Conservation (phyloP, 2,113 vertebrate genomes). For the Vulpes vulpes region DNA sequence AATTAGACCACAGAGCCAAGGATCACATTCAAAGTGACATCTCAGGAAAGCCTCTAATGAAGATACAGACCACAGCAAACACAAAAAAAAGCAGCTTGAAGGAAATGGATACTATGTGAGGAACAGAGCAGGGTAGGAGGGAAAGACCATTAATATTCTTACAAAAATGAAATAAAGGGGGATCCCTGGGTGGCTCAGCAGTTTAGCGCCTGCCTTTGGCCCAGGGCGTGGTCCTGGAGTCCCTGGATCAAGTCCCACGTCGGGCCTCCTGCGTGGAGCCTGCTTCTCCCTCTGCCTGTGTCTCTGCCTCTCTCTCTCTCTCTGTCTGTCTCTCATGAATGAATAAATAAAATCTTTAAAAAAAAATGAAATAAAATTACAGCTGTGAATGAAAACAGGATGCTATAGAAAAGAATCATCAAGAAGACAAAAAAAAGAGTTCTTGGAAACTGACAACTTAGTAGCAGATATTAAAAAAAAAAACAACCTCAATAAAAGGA, state of each 20-base stretch:
- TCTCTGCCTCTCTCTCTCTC: too few relatives aligned
- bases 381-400: slow-evolving; percentile 49
- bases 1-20: slow-evolving; percentile 8
- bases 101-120: slow-evolving; percentile 25
- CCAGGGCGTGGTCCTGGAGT: too few relatives aligned
- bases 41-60: slow-evolving; percentile 25
- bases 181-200: too few relatives aligned
- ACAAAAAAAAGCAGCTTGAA: slow-evolving; percentile 17
- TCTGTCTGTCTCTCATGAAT: too few relatives aligned
- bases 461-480: slow-evolving; percentile 20
- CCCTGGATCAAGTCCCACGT: too few relatives aligned
- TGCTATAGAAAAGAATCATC: slow-evolving; percentile 36
- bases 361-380: slow-evolving; percentile 48
- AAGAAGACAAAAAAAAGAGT: neutral
- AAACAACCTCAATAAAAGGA: slow-evolving; percentile 15
- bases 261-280: too few relatives aligned
- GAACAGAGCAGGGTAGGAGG: neutral
- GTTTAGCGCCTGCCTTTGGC: too few relatives aligned
- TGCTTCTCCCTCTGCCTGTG: too few relatives aligned
- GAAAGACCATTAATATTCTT: slow-evolving; percentile 30
- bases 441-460: slow-evolving; percentile 38
- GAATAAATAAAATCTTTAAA: too few relatives aligned
- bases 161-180: slow-evolving; percentile 53
- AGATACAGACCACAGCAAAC: neutral
- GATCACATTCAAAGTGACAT: slow-evolving; percentile 43